phyloP scores from a whole-genome alignment of 2,888 invertebrate genomes.

The Limenitis camilla region DNA sequence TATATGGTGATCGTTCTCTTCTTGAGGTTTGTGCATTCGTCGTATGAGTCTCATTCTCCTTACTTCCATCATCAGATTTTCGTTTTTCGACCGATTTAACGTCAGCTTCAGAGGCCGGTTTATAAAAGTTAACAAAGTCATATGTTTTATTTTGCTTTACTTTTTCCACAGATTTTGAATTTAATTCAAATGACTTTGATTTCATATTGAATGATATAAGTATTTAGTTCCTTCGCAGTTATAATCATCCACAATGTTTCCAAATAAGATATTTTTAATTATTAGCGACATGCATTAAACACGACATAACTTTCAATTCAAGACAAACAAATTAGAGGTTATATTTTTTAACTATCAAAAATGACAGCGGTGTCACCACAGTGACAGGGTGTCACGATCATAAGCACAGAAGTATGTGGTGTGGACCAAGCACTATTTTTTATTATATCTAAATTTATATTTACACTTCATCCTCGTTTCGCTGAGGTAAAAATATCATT shows the following conservation, averaged over 20 bases:
- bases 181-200: constrained; percentile 40
- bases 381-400: too few species aligned
- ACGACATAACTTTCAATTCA: too few species aligned
- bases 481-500: too few species aligned
- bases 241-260: not conserved
- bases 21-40: constrained; percentile 27
- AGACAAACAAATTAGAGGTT: too few species aligned
- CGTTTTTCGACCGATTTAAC: constrained; percentile 29
- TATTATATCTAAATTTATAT: too few species aligned
- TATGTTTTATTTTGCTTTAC: constrained; percentile 37
- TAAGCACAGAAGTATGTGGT: too few species aligned
- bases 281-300: too few species aligned
- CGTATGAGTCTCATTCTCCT: constrained; percentile 26
- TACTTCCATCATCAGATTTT: constrained; percentile 23
- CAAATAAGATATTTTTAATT: too few species aligned
- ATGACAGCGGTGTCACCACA: not conserved
- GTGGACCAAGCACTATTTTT: too few species aligned
- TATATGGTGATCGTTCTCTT: constrained; percentile 33
- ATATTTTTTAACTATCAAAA: not conserved
- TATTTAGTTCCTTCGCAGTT: constrained; percentile 1
- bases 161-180: constrained; percentile 27
- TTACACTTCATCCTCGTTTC: too few species aligned
- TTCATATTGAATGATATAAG: constrained; percentile 34
- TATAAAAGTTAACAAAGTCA: constrained; percentile 50
- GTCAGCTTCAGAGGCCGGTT: constrained; percentile 42